Evolutionary conservation across 1,140 invertebrate genomes (phyloP).

Genomic region (Phthorimaea operculella): DNA sequence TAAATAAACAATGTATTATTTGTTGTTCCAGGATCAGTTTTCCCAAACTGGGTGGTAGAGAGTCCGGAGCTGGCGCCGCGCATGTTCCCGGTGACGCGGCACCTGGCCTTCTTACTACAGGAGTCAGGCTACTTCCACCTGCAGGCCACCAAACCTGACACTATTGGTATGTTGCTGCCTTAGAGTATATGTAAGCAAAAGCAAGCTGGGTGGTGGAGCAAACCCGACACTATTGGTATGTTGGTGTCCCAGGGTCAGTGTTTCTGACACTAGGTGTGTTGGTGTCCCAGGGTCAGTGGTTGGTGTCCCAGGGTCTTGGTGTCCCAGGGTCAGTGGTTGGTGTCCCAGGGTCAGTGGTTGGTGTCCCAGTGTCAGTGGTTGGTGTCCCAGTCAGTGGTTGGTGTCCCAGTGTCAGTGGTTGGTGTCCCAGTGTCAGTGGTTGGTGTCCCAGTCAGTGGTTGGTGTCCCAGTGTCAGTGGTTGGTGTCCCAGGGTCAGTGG

Average conservation of each 20-base stretch:
- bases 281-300: too few species aligned
- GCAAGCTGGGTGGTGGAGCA: too few species aligned
- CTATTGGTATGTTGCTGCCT: slow-evolving; percentile 57
- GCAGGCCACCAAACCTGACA: slow-evolving; percentile 92
- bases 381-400: too few species aligned
- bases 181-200: background rate
- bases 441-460: too few species aligned
- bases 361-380: too few species aligned
- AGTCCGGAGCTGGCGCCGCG: slow-evolving; percentile 23
- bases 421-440: too few species aligned
- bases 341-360: too few species aligned
- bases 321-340: background rate
- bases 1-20: background rate
- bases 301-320: background rate
- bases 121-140: slow-evolving; percentile 87
- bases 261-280: too few species aligned
- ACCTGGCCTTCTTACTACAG: slow-evolving; percentile 63
- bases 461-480: too few species aligned
- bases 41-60: slow-evolving; percentile 31
- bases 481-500: too few species aligned
- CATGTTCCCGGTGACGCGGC: slow-evolving; percentile 28
- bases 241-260: too few species aligned
- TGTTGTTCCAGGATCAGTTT: slow-evolving; percentile 23
- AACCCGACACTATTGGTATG: slow-evolving; percentile 81
- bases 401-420: too few species aligned